Base-by-base conservation (phyloP, 2,888 invertebrate species). In the Napeogenes inachia region DNA sequence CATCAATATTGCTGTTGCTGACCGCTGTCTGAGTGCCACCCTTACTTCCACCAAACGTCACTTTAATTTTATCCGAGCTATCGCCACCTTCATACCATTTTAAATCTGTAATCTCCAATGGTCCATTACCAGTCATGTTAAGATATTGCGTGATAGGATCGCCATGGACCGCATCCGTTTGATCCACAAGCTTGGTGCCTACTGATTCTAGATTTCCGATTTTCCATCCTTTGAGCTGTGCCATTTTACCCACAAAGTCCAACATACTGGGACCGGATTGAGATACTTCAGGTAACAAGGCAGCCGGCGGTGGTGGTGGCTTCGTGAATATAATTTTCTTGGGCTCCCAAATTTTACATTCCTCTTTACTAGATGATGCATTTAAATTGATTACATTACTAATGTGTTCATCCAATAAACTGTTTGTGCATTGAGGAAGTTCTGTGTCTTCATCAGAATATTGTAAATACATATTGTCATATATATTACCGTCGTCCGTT, bases 371-470 rank as follows among this genome's bases (percentile, higher is more conserved):
- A 13, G 89, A 89, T 3, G 89, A 89, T 2, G 89, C 89, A 61
- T 89, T 89, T 4, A 91, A 77, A 61, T 89, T 89, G 58, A 92
- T 91, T 42, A 92, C 92, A 65, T 92, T 92, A 64, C 91, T 89
- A 47, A 92, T 83, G 68, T 92, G 91, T 68, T 89, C 89, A 66
- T 89, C 88, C 65, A 89, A 71, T 56, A 89, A 73, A 63, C 79
- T 85, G 68, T 81, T 86, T 64, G 89, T 81, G 76, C 89, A 86
- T 63, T 89, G 91, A 3, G 92, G 91, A 61, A 91, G 88, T 64
- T 91, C 91, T 0, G 92, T 92, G 64, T 92, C 92, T 60, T 92
- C 92, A 70, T 92, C 92, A 64, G 92, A 92, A 69, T 92, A 92
- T 75, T 92, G 91, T 70, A 92, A 91, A 74, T 87, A 90, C 66